Evolutionary conservation across 2,797 vertebrate genomes (phyloP), one percentile per base, ranked within the genome.

Genomic region (Thripadectes ignobilis): DNA sequence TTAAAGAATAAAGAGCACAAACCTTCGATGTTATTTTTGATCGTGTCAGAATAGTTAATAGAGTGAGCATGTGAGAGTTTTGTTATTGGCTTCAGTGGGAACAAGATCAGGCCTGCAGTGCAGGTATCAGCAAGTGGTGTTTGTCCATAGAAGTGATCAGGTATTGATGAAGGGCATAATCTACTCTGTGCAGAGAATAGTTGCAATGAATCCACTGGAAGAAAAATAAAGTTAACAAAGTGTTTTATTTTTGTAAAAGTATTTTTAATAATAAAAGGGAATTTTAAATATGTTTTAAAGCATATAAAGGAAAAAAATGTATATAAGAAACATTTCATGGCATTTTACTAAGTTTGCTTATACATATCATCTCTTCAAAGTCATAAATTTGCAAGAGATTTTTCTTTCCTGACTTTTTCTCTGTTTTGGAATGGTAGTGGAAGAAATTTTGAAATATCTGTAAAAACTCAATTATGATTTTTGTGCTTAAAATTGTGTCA

Each of bases 241-340:
- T 27, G 21, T 19, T 68, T 51, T 91, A 91, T 94, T 96, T 96
- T 92, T 88, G 36, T 80, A 73, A 1, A 89, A 48, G 14, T 63
- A 61, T 92, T 94, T 90, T 80, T 90, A 86, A 77, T 66, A 89
- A 59, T 36, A 41, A 73, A 71, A 75, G 36, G 45, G 38, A 43
- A 65, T 27, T 88, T 81, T 59, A 89, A 89, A 55, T 58, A 90
- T 5, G 5, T 41, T 85, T 74, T 73, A 87, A 84, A 75, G 29
- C 34, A 8, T 34, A 45, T 65, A 67, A 78, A 61, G 54, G 52
- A 14, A 36, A 85, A 77, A 73, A 36, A 15, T 43, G 5, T 62
- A 49, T 38, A 19, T 51, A 69, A 74, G 34, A 66, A 77, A 38
- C 17, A 36, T 6, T 73, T 32, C 36, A 20, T 38, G 13, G 23